Evolutionary conservation across 2,113 vertebrate species (phyloP).

Genomic region (Tachycineta bicolor): DNA sequence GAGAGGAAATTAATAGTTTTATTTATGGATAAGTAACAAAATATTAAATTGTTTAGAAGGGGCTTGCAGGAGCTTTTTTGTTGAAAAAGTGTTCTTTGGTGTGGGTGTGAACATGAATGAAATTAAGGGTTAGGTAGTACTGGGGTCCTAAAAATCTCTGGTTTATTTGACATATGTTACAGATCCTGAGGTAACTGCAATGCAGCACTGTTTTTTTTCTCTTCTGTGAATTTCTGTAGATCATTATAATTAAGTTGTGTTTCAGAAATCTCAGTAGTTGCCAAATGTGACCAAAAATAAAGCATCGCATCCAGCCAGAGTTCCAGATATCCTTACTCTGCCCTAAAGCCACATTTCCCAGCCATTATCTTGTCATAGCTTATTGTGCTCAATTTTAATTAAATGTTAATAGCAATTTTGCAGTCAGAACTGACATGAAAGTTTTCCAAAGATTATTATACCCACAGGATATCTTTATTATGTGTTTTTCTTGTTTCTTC

Average conservation of each 20-base stretch:
- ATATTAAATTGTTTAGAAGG: background rate
- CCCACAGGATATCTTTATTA: conserved; percentile 45
- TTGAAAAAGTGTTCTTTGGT: background rate
- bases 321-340: background rate
- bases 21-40: background rate
- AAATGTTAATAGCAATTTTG: conserved; percentile 50
- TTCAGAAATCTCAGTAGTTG: background rate
- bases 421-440: conserved; percentile 50
- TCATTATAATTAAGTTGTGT: conserved; percentile 2
- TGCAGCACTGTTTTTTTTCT: background rate
- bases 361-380: conserved; percentile 52
- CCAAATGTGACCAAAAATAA: conserved; percentile 11
- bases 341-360: background rate
- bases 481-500: background rate
- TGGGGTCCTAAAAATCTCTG: background rate
- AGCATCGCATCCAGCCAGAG: background rate
- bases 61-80: background rate
- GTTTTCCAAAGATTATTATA: conserved; percentile 42
- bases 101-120: background rate
- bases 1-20: background rate
- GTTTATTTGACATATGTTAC: background rate
- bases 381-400: conserved; percentile 71
- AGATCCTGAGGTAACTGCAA: background rate
- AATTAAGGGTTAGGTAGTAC: background rate
- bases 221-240: background rate